Evolutionary conservation across 2,888 invertebrate species (phyloP), one percentile per base, ranked within the genome.

Genomic region (Chrysolina oricalcia): DNA sequence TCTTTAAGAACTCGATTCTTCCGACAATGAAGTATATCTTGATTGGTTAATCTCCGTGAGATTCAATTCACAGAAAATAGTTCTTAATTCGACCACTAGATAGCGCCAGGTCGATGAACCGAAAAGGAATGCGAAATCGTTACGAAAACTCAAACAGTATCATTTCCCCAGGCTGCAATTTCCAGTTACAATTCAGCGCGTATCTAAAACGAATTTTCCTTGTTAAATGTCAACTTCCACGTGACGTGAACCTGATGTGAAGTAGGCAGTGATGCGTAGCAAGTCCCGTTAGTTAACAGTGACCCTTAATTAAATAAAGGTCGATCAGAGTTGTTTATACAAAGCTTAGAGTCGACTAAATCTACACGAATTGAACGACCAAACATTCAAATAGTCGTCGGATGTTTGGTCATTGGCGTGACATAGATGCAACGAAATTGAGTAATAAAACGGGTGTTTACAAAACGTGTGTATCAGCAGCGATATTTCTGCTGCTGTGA

Each of bases 321-420:
- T 66, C 66, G 21, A 66, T 48, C 23, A 19, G 66, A 46, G 48
- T 46, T 66, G 66, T 66, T 66, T 66, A 66, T 66, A 23, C 66
- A 66, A 66, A 19, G 66, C 66, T 66, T 66, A 66, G 66, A 17
- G 65, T 65, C 23, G 41, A 35, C 43, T 65, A 17, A 66, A 66
- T 66, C 23, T n/a, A 46, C 66, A 23, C 66, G 66, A 66, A 66
- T 66, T 48, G 66, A 48, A 66, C 48, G 43, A 15, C 21, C 66
- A 66, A 65, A 66, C 66, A 48, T 48, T 27, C 15, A 23, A 66
- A 66, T 66, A 13, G 66, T 19, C 35, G 19, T 43, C n/a, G 13
- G 43, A 15, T 50, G 50, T 50, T 50, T 17, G 9, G 50, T 8
- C 19, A 50, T n/a, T 15, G 50, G 19, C 17, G 50, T 50, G 50